Percentiles rank a stretch among this genome's conserved stretches.
phyloP scores from a whole-genome alignment of 1,140 invertebrate genomes.

The Ladona fulva region DNA sequence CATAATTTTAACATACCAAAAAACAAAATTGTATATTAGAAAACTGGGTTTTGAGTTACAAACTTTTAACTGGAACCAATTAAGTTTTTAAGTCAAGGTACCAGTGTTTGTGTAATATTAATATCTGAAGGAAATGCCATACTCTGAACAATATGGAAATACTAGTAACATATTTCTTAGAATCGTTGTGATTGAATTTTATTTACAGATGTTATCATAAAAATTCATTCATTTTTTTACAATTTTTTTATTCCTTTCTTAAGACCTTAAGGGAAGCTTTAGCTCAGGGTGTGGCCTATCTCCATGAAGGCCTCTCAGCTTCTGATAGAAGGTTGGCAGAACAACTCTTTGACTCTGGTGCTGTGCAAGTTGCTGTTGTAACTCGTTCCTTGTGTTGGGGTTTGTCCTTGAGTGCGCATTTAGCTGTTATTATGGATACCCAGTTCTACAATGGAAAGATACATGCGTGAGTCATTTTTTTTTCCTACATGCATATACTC shows the following conservation, averaged over 20 bases:
- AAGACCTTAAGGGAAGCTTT: conserved; percentile 75
- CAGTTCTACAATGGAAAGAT: conserved; percentile 93
- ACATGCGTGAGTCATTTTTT: conserved; percentile 32
- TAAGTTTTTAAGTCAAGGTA: no score
- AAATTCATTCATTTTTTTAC: conserved; percentile 14
- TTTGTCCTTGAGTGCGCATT: conserved; percentile 76
- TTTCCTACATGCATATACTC: background rate
- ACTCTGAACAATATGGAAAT: no score
- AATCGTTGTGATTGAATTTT: no score
- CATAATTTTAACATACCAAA: no score
- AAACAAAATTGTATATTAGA: no score
- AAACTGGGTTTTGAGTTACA: no score
- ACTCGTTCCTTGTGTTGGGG: conserved; percentile 89
- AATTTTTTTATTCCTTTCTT: conserved; percentile 25
- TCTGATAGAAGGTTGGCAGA: conserved; percentile 84
- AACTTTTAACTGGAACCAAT: no score
- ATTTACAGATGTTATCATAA: no score
- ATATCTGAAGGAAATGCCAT: no score
- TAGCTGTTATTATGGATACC: conserved; percentile 96
- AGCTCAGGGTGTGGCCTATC: conserved; percentile 89
- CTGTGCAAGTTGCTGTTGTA: conserved; percentile 89
- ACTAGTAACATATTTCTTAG: no score
- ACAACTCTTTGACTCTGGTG: conserved; percentile 84
- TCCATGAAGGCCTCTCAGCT: conserved; percentile 85
- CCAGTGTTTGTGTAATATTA: no score